phyloP scores from a whole-genome alignment of 1,140 invertebrate species.

The Drosophila gunungcola region DNA sequence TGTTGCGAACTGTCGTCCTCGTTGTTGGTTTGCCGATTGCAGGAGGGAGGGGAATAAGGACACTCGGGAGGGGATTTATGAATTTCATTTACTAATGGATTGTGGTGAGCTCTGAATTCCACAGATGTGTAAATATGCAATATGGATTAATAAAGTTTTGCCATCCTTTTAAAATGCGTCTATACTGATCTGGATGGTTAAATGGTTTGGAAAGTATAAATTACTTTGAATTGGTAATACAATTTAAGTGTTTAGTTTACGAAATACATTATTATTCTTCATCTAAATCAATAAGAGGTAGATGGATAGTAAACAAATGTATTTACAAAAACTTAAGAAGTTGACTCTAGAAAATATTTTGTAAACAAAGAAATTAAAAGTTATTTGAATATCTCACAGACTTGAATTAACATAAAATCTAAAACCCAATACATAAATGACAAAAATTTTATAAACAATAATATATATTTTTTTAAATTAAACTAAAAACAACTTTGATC shows the following conservation, averaged over 20 bases:
- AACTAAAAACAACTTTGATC: too few species aligned
- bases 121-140: constrained; percentile 75
- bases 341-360: too few species aligned
- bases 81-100: constrained; percentile 83
- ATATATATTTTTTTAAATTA: too few species aligned
- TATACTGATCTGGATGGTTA: constrained; percentile 2
- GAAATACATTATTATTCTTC: too few species aligned
- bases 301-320: too few species aligned
- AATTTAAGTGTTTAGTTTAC: not conserved
- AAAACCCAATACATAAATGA: too few species aligned
- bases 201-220: constrained; percentile 38
- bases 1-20: constrained; percentile 68
- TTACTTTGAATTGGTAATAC: not conserved
- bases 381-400: too few species aligned
- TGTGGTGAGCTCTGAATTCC: constrained; percentile 61
- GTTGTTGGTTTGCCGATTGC: constrained; percentile 15
- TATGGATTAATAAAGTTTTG: constrained; percentile 62
- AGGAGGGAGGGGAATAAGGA: constrained; percentile 12
- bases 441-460: too few species aligned
- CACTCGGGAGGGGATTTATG: constrained; percentile 59
- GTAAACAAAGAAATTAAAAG: too few species aligned
- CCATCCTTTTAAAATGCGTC: constrained; percentile 12
- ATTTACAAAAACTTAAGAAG: too few species aligned
- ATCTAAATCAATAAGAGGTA: too few species aligned
- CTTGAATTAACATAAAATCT: too few species aligned